Evolutionary conservation across 2,888 invertebrate genomes (phyloP), one percentile per base, ranked within the genome.

Genomic region (Oasisia sp.): DNA sequence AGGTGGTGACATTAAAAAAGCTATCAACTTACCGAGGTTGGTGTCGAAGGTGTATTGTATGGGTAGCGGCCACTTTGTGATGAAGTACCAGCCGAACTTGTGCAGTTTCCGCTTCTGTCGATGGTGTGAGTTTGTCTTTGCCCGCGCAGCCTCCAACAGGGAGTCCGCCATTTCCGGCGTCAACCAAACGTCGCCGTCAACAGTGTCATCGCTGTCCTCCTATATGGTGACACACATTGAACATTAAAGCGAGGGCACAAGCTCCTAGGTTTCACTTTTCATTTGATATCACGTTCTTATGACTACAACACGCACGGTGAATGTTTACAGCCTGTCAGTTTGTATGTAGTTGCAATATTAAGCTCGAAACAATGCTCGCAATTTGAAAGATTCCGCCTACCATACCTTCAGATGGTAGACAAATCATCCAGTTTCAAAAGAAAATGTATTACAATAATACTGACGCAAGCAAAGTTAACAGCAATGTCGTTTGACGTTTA

Each of bases 41-140:
- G 74, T 74, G 74, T 74, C 74, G 74, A 74, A 74, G 4, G 74
- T 74, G 74, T 74, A 74, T 27, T 7, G 27, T 74, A 74, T 74
- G 74, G 74, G 74, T n/a, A 74, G 27, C 7, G 74, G 74, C 74
- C 74, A 74, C 74, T 74, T 74, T 74, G 74, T 74, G 74, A 19
- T 74, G 74, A 74, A 74, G 27, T 74, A 74, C 74, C 74, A 74
- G 74, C 74, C 74, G 74, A 74, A 74, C 74, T 74, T 74, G 74
- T 74, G 27, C 27, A 74, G 27, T 74, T 74, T 74, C 19, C 74
- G 74, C 74, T 74, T 74, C 74, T 74, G 74, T 27, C 74, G 74
- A 19, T 74, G 74, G 74, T 74, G 74, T n/a, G 74, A 0, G 74
- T 74, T 74, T 19, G 74, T 74, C 74, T 74, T 74, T 19, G n/a